A percentile compares a stretch with the other conserved stretches of the same genome.
These are phyloP conservation scores for Potamilus streckersoni DNA, from an alignment of 1,140 invertebrate species.

Conservation along the genomic window DNA sequence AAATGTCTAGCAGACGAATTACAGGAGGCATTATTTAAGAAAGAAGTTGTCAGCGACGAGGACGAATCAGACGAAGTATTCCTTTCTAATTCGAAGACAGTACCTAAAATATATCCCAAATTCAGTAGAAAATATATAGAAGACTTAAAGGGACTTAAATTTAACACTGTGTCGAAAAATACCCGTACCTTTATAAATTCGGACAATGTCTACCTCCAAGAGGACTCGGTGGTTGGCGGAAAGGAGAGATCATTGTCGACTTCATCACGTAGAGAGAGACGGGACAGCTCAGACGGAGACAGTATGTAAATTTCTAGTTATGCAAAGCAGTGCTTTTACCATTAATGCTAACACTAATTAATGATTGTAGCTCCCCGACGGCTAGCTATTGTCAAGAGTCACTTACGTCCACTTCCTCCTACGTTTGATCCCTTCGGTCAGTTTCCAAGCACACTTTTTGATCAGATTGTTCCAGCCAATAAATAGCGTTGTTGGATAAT, in stretches of 20 bases:
- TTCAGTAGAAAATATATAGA: slow-evolving; percentile 38
- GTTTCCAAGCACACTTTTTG: no score
- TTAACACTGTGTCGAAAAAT: slow-evolving; percentile 50
- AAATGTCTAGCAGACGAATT: slow-evolving; percentile 57
- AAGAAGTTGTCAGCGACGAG: slow-evolving; percentile 8
- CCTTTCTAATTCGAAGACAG: slow-evolving; percentile 19
- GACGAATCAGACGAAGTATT: slow-evolving; percentile 38
- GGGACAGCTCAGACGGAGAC: slow-evolving; percentile 17
- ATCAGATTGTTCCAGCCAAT: no score
- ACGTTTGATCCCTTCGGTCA: no score
- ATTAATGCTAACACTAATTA: no score
- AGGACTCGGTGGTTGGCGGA: slow-evolving; percentile 23
- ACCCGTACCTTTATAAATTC: slow-evolving; percentile 35
- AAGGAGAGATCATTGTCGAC: no score
- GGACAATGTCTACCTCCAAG: slow-evolving; percentile 41
- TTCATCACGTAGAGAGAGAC: slow-evolving; percentile 9
- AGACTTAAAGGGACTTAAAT: slow-evolving; percentile 36
- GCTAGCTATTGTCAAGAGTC: no score
- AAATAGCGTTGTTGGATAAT: no score
- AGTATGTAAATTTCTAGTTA: background rate
- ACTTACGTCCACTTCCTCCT: no score
- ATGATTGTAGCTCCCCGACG: no score
- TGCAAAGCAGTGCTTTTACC: no score
- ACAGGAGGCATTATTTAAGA: slow-evolving; percentile 47
- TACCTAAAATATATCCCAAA: slow-evolving; percentile 40